Conservation (phyloP, 2,797 vertebrate species). For the Acanthis flammea region DNA sequence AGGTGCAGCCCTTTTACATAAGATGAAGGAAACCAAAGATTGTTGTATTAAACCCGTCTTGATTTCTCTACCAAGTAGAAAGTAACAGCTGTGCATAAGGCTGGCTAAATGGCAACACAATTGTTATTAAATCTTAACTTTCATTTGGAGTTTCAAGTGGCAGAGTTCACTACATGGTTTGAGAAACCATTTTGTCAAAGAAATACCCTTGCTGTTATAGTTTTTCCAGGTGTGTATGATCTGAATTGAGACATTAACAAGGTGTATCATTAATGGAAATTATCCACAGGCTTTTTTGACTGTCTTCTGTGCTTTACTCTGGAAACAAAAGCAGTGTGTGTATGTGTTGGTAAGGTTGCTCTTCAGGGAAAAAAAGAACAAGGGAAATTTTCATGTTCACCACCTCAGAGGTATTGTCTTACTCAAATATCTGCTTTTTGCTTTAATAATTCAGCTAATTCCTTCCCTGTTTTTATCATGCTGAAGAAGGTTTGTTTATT, state of each 20-base stretch:
- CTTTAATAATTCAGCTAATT: background rate
- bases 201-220: background rate
- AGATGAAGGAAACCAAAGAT: background rate
- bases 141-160: background rate
- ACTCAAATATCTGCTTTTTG: background rate
- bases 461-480: background rate
- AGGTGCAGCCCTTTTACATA: background rate
- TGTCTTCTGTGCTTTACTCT: background rate
- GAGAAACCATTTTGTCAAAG: background rate
- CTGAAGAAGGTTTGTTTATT: background rate
- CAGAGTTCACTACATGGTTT: background rate
- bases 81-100: accelerated
- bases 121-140: background rate
- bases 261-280: background rate
- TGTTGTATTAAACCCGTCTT: accelerated
- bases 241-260: background rate
- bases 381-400: background rate
- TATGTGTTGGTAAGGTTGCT: background rate
- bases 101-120: background rate
- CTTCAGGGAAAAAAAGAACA: background rate
- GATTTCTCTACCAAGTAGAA: background rate
- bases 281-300: background rate
- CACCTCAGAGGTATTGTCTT: background rate
- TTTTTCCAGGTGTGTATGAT: background rate
- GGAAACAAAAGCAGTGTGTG: background rate